These are phyloP conservation scores for Marasmarcha lunaedactyla DNA, from an alignment of 2,888 invertebrate genomes.

Conservation along the genomic window DNA sequence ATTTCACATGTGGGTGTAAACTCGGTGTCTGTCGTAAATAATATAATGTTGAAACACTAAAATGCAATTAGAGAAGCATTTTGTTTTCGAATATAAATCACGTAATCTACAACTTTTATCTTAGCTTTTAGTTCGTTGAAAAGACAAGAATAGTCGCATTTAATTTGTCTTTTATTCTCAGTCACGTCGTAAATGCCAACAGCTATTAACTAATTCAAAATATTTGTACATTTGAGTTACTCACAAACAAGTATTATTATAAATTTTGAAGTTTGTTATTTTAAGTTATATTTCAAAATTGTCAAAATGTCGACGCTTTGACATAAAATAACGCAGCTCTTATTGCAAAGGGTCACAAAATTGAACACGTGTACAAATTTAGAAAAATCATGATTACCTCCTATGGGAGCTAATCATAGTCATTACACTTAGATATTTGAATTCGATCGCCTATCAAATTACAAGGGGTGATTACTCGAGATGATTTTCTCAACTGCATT, in stretches of 20 bases:
- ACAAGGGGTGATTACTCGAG: constrained; percentile 47
- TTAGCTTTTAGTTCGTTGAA: background rate
- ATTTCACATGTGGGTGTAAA: constrained; percentile 27
- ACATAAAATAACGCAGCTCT: constrained; percentile 35
- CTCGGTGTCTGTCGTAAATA: constrained; percentile 9
- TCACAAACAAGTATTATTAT: no score
- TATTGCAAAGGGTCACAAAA: constrained; percentile 52
- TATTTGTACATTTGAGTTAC: constrained; percentile 1
- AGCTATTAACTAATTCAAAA: constrained; percentile 1
- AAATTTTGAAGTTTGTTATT: no score
- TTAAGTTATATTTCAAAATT: no score
- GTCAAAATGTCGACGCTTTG: constrained; percentile 22
- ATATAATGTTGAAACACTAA: constrained; percentile 3
- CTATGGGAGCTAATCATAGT: constrained; percentile 65
- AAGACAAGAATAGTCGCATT: background rate
- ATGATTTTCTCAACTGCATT: constrained; percentile 14
- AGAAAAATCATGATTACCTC: constrained; percentile 65
- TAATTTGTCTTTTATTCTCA: background rate
- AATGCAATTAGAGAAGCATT: constrained; percentile 1
- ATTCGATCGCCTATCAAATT: constrained; percentile 57
- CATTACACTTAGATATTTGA: constrained; percentile 66
- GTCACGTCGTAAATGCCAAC: no score
- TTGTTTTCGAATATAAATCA: constrained; percentile 1
- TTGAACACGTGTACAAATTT: constrained; percentile 64
- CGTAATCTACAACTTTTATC: constrained; percentile 1